Percentiles rank a stretch among this genome's conserved stretches.
phyloP scores from a whole-genome alignment of 2,888 invertebrate genomes.

The Malthinus flaveolus region DNA sequence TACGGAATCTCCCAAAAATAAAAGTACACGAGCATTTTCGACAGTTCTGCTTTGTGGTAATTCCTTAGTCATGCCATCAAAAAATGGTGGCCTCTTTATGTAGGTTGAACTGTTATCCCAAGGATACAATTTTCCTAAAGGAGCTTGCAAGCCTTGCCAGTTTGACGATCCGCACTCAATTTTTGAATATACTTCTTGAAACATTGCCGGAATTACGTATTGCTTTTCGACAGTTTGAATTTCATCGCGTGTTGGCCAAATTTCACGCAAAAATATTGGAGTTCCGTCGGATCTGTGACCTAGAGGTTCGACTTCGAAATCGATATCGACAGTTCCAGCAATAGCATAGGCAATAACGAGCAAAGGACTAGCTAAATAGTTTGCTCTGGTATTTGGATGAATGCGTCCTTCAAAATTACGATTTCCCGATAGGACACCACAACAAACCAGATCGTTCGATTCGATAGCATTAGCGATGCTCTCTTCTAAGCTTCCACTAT shows the following conservation, averaged over 20 bases:
- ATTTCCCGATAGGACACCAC: conserved; percentile 96
- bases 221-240: conserved; percentile 88
- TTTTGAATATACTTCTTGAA: conserved; percentile 83
- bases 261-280: conserved; percentile 83
- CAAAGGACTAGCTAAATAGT: conserved; percentile 96
- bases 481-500: conserved; percentile 93
- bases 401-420: conserved; percentile 98
- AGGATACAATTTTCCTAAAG: conserved; percentile 82
- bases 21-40: conserved; percentile 75
- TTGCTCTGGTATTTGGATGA: conserved; percentile 95
- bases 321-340: conserved; percentile 92
- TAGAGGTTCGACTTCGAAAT: conserved; percentile 86
- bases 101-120: conserved; percentile 93
- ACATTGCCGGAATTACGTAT: conserved; percentile 95
- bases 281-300: conserved; percentile 71
- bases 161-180: conserved; percentile 82
- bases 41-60: conserved; percentile 66
- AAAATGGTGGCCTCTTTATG: conserved; percentile 96
- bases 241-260: conserved; percentile 92
- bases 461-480: conserved; percentile 91
- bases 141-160: conserved; percentile 84
- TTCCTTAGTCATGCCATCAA: conserved; percentile 66
- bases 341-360: conserved; percentile 97
- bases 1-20: conserved; percentile 93
- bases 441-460: conserved; percentile 90